phyloP scores from a whole-genome alignment of 2,888 invertebrate species.

The Protonemura montana region DNA sequence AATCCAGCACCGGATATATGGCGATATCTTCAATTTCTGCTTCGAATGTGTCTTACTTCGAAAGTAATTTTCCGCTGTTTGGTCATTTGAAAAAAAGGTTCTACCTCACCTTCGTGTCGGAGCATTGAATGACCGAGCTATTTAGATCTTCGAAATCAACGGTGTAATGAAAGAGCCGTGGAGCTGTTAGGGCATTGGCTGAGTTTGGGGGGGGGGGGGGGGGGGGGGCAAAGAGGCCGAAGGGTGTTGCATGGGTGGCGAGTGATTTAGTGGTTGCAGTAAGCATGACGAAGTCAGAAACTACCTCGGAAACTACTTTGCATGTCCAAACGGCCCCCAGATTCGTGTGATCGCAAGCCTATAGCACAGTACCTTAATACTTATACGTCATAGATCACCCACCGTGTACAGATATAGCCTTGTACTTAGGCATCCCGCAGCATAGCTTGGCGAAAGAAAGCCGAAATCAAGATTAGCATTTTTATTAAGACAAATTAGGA shows the following conservation, averaged over 20 bases:
- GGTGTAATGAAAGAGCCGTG: conserved; percentile 9
- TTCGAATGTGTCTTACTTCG: conserved; percentile 31
- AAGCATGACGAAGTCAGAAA: conserved; percentile 46
- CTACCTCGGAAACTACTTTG: conserved; percentile 38
- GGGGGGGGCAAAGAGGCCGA: conserved; percentile 39
- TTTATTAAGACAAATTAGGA: conserved; percentile 12
- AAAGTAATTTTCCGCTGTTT: conserved; percentile 47
- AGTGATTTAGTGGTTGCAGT: conserved; percentile 45
- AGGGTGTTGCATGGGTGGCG: conserved; percentile 12
- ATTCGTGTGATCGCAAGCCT: conserved; percentile 38
- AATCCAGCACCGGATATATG: background rate
- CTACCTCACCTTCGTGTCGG: conserved; percentile 26
- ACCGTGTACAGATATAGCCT: background rate
- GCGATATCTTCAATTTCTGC: conserved; percentile 10
- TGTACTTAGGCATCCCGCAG: conserved; percentile 23
- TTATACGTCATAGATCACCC: background rate
- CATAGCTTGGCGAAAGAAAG: background rate
- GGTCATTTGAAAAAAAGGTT: conserved; percentile 44
- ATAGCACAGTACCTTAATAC: background rate
- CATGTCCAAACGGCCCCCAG: conserved; percentile 42
- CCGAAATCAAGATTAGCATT: conserved; percentile 9
- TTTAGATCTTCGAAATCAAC: background rate
- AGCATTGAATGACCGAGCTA: conserved; percentile 25
- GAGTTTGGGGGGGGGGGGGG: conserved; percentile 20
- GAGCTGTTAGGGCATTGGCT: background rate